phyloP scores from a whole-genome alignment of 2,888 invertebrate genomes.

The Myathropa florea region DNA sequence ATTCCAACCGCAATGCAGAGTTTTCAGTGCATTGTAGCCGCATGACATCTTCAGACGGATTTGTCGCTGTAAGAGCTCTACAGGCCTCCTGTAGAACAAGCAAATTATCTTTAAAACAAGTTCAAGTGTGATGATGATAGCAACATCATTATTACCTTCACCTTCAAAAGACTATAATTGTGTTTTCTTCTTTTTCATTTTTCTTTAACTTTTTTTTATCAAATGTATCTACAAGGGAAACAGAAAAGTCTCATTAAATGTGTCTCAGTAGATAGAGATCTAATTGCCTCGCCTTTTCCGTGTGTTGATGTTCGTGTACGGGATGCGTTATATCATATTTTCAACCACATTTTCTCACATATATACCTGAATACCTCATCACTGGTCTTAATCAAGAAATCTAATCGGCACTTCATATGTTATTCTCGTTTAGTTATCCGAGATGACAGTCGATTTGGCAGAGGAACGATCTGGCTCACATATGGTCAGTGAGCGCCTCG shows the following conservation, averaged over 20 bases:
- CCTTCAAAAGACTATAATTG: background rate
- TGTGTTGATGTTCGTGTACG: background rate
- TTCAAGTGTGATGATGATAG: slow-evolving; percentile 61
- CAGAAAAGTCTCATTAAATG: slow-evolving; percentile 35
- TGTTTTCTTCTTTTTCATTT: slow-evolving; percentile 23
- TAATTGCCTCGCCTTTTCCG: background rate
- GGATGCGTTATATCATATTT: slow-evolving; percentile 15
- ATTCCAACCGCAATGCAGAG: slow-evolving; percentile 63
- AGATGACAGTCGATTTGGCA: slow-evolving; percentile 94
- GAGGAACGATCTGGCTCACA: slow-evolving; percentile 96
- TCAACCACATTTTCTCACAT: slow-evolving; percentile 55
- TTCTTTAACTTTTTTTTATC: background rate
- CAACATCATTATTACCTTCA: slow-evolving; percentile 36
- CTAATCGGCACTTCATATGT: slow-evolving; percentile 19
- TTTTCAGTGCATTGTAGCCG: slow-evolving; percentile 54
- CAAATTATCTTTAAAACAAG: slow-evolving; percentile 46
- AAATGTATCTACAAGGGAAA: slow-evolving; percentile 15
- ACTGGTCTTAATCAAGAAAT: slow-evolving; percentile 12
- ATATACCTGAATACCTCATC: background rate
- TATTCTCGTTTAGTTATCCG: slow-evolving; percentile 87
- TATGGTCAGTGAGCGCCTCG: slow-evolving; percentile 93
- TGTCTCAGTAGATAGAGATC: slow-evolving; percentile 31
- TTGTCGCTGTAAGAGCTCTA: slow-evolving; percentile 40
- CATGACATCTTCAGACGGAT: slow-evolving; percentile 61
- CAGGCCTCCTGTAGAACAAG: background rate